These are phyloP conservation scores for Drosophila melanica DNA, from an alignment of 1,140 invertebrate genomes.

Conservation along the genomic window DNA sequence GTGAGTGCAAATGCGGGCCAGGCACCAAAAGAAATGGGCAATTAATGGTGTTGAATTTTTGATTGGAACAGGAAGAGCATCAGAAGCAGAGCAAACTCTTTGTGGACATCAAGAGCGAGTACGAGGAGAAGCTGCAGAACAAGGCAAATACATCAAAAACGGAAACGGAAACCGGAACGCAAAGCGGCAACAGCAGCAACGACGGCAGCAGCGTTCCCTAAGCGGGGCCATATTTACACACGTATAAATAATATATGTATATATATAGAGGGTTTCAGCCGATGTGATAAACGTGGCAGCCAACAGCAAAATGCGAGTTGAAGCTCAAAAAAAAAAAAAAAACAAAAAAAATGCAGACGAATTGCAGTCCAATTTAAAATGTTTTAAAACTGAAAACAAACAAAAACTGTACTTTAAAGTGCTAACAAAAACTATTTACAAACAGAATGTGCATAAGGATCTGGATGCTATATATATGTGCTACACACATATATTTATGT, in stretches of 20 bases:
- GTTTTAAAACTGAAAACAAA: not conserved
- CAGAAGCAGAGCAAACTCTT: slow-evolving; percentile 74
- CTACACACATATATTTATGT: not conserved
- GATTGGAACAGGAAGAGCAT: slow-evolving; percentile 64
- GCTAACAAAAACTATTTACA: slow-evolving; percentile 40
- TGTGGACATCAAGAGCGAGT: slow-evolving; percentile 79
- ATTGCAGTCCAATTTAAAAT: not conserved
- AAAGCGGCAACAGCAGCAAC: slow-evolving; percentile 6
- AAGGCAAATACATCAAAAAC: slow-evolving; percentile 46
- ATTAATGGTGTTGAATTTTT: not conserved
- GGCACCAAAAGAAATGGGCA: not conserved
- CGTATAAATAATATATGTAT: not conserved
- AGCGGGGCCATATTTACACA: not conserved
- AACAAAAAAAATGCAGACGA: not conserved
- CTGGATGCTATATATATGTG: slow-evolving; percentile 1
- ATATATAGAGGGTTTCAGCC: slow-evolving; percentile 37
- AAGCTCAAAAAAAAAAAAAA: not conserved
- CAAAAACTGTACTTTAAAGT: slow-evolving; percentile 11
- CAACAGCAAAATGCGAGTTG: slow-evolving; percentile 16
- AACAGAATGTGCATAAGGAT: slow-evolving; percentile 3
- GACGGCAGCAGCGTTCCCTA: not conserved
- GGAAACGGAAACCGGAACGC: slow-evolving; percentile 24
- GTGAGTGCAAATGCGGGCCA: slow-evolving; percentile 40
- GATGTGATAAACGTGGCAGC: slow-evolving; percentile 44
- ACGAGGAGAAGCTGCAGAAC: slow-evolving; percentile 71